phyloP scores from a whole-genome alignment of 2,888 invertebrate genomes.

The Macaria liturata region DNA sequence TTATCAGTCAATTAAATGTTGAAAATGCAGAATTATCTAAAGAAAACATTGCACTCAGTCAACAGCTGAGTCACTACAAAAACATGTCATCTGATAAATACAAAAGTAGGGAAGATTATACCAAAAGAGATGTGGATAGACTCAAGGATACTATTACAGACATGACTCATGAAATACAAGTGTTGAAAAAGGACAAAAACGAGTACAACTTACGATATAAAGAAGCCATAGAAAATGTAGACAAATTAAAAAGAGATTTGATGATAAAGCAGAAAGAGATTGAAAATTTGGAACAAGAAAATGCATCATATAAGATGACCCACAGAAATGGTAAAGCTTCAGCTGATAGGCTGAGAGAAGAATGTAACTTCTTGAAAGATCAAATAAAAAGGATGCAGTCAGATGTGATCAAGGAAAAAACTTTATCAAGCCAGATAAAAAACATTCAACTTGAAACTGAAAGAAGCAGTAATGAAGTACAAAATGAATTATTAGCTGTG shows the following conservation, averaged over 20 bases:
- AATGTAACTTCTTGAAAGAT: conserved; percentile 71
- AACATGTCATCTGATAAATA: conserved; percentile 50
- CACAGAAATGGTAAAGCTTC: conserved; percentile 72
- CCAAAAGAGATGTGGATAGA: conserved; percentile 56
- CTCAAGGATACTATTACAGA: conserved; percentile 60
- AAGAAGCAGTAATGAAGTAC: conserved; percentile 86
- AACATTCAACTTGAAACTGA: conserved; percentile 90
- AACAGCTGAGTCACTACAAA: conserved; percentile 65
- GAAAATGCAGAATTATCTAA: conserved; percentile 74
- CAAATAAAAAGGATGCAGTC: conserved; percentile 74
- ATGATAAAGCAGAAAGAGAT: conserved; percentile 68
- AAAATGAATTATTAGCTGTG: conserved; percentile 85
- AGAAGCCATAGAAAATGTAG: conserved; percentile 62
- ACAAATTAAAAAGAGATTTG: conserved; percentile 71
- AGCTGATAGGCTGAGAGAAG: conserved; percentile 68
- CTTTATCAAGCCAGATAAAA: conserved; percentile 81
- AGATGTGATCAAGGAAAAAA: conserved; percentile 76
- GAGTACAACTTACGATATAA: conserved; percentile 68
- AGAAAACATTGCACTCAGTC: conserved; percentile 70
- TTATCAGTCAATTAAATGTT: conserved; percentile 69
- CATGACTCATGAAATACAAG: conserved; percentile 57
- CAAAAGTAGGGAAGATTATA: conserved; percentile 50
- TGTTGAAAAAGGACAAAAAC: conserved; percentile 68
- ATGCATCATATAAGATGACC: conserved; percentile 73
- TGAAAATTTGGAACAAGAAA: conserved; percentile 73